Evolutionary conservation across 2,797 vertebrate species (phyloP).

Genomic region (Spheniscus humboldti): DNA sequence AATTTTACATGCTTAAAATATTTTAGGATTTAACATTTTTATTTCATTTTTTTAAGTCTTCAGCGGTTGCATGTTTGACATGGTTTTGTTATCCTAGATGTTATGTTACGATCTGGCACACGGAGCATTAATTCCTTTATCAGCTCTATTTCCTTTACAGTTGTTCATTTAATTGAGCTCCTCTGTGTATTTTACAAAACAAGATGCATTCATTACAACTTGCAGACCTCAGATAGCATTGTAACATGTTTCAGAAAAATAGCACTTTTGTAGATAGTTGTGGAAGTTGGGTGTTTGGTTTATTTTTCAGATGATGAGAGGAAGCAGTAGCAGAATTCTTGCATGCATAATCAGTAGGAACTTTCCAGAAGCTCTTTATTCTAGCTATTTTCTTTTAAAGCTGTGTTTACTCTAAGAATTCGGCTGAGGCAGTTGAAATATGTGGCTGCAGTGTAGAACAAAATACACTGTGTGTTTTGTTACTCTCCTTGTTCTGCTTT

Average conservation of each 20-base stretch:
- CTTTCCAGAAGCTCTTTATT: constrained; percentile 65
- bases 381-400: constrained; percentile 59
- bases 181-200: constrained; percentile 63
- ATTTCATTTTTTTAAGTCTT: constrained; percentile 16
- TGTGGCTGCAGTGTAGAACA: constrained; percentile 25
- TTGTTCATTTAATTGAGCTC: constrained; percentile 61
- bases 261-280: constrained; percentile 24
- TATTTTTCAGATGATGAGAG: constrained; percentile 54
- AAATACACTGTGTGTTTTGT: constrained; percentile 45
- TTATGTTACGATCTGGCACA: constrained; percentile 52
- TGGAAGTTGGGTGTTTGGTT: constrained; percentile 51
- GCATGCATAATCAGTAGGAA: constrained; percentile 55
- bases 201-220: constrained; percentile 51
- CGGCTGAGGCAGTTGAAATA: constrained; percentile 50
- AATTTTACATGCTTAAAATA: background rate
- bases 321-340: constrained; percentile 53
- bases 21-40: constrained; percentile 19
- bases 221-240: constrained; percentile 30
- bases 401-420: constrained; percentile 63
- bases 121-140: constrained; percentile 64
- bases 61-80: constrained; percentile 45
- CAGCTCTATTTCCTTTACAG: constrained; percentile 61
- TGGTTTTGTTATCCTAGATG: constrained; percentile 65
- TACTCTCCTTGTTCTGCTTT: constrained; percentile 48
- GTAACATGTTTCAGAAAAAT: constrained; percentile 18